phyloP scores from a whole-genome alignment of 1,140 invertebrate species.

The Trichonephila clavata region DNA sequence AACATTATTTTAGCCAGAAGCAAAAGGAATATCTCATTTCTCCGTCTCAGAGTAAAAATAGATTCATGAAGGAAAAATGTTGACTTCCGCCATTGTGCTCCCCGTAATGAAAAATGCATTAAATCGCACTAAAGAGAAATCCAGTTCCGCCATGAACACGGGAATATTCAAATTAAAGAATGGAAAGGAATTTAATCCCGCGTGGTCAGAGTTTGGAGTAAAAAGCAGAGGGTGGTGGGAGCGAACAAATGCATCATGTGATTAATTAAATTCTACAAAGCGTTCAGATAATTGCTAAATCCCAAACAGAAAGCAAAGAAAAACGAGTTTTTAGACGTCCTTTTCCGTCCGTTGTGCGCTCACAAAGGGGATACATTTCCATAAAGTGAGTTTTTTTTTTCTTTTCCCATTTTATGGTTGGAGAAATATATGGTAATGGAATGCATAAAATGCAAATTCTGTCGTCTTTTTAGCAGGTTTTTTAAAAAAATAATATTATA shows the following conservation, averaged over 20 bases:
- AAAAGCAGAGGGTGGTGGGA: not conserved
- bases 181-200: slow-evolving; percentile 11
- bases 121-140: not conserved
- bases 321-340: slow-evolving; percentile 11
- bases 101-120: slow-evolving; percentile 13
- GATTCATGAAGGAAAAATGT: not conserved
- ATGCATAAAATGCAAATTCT: slow-evolving; percentile 33
- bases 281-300: slow-evolving; percentile 29
- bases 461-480: not conserved
- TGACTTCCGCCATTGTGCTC: not conserved
- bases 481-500: not conserved
- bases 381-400: not conserved
- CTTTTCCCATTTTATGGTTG: not conserved
- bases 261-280: slow-evolving; percentile 55
- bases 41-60: not conserved
- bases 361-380: not conserved
- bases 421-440: not conserved
- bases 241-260: slow-evolving; percentile 35
- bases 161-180: slow-evolving; percentile 41
- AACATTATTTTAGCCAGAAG: not conserved
- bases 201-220: not conserved
- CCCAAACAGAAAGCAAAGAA: slow-evolving; percentile 4
- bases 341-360: not conserved
- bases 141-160: not conserved
- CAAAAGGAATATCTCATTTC: not conserved